Base-by-base conservation (phyloP, 2,888 invertebrate genomes). In the Baccha elongata region DNA sequence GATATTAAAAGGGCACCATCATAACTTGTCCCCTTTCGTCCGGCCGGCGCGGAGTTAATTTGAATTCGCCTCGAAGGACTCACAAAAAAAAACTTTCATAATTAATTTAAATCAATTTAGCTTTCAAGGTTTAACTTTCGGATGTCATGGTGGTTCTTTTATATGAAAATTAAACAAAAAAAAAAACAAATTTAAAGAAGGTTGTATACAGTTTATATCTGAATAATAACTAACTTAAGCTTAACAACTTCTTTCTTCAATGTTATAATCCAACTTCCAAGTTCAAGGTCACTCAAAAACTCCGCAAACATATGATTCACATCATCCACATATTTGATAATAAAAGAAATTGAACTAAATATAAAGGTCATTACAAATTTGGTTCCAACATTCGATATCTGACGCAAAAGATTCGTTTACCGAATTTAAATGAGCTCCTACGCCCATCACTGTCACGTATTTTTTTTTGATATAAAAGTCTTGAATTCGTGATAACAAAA, bases 401-500 rank as follows among this genome's bases (percentile, higher is more conserved):
- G 19, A 60, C 19, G 60, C 60, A 60, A 60, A 29, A n/a, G 7
- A 60, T 29, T 40, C 29, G 44, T 60, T 44, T 8, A n/a, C 4
- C 15, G 60, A 60, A 60, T 60, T 44, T 44, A n/a, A 60, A 60
- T 60, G 17, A 60, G 60, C 19, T 19, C 5, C 19, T 5, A 32
- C 44, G 10, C 1, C 8, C 26, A 11, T 42, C 29, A 60, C 17
- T 17, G 42, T 60, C 60, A 60, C 60, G 60, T 60, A 19, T 44
- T 17, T 8, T 17, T 8, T 1, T 60, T 42, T 60, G 29, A n/a
- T 60, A 60, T 58, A 58, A 69, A 60, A 60, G 60, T 60, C 55
- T 55, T 46, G 23, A 55, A 48, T 35, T n/a, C 2, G 23, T 17
- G 32, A 17, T 17, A 44, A 35, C 11, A 42, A 42, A 72, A 37